Evolutionary conservation across 1,140 invertebrate species (phyloP), one percentile per base, ranked within the genome.

Genomic region (Drosophila punjabiensis): DNA sequence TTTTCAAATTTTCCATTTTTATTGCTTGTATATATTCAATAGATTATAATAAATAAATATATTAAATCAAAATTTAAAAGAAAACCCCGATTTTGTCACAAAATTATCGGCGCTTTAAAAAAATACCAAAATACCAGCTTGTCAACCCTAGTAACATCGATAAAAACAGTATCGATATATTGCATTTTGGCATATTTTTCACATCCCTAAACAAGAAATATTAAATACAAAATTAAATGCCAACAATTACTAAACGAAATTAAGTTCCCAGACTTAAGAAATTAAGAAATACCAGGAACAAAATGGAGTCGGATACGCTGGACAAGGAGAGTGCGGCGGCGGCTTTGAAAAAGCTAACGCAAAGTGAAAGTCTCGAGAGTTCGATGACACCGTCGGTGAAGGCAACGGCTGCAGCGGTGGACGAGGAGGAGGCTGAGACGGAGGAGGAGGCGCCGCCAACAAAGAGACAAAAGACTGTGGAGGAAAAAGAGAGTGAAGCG

Each of bases 261-360:
- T 37, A 56, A 39, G 53, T 30, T 35, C 59, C 30, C 32, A 35
- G 4, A 50, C 8, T 20, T 8, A 18, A 14, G 10, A 45, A n/a
- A 35, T 37, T 13, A 20, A 32, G 11, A 39, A 70, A 86, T 41
- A 66, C 53, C 50, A 35, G 43, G 33, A 20, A 30, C 55, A 5
- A 65, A 53, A 88, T 88, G 85, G 85, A 88, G 68, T 88, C 85
- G 81, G 85, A 88, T 88, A 75, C 84, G 47, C 79, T 82, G 84
- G 84, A 88, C 66, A 78, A 71, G 65, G 78, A 83, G 67, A 81
- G 84, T 69, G 55, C 66, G 39, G 62, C 70, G 53, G 59, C 76
- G 20, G 79, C 55, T 18, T 43, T 79, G 28, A 74, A 82, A 48
- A 61, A 60, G 41, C 37, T 55, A 65, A 39, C 45, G 61, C 61